phyloP scores from a whole-genome alignment of 2,888 invertebrate genomes.

The Apodemia mormo region DNA sequence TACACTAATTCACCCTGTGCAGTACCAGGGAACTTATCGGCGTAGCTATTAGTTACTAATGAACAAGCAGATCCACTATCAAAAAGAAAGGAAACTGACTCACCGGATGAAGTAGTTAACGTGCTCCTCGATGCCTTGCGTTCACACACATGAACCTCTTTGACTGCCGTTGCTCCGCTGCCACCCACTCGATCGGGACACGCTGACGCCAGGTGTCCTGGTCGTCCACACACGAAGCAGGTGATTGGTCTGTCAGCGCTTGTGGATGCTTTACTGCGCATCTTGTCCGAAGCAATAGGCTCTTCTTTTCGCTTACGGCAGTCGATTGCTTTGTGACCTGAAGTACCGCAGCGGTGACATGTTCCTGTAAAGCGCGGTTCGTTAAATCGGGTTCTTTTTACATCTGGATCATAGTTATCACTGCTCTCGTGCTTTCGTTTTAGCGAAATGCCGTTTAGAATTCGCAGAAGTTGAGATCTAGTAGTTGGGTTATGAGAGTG shows the following conservation, averaged over 20 bases:
- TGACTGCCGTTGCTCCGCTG: neutral
- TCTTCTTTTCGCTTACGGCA: neutral
- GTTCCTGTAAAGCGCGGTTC: neutral
- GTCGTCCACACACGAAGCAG: neutral
- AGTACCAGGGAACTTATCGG: neutral
- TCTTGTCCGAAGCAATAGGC: neutral
- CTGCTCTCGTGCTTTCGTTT: constrained; percentile 19
- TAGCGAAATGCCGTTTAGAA: constrained; percentile 19
- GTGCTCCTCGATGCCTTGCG: constrained; percentile 5
- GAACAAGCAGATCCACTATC: neutral
- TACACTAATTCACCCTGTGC: neutral
- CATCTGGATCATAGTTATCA: neutral
- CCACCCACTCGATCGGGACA: neutral
- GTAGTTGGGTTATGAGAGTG: constrained; percentile 22
- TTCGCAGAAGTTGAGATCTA: constrained; percentile 24
- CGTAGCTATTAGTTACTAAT: neutral
- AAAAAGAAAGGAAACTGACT: neutral
- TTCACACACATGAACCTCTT: neutral
- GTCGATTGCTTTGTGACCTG: neutral
- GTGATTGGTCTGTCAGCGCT: neutral
- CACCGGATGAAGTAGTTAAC: constrained; percentile 5
- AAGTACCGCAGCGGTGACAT: neutral
- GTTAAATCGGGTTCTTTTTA: constrained; percentile 3
- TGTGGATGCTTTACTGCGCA: neutral
- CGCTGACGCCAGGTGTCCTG: neutral